These are phyloP conservation scores for Sinocyclocheilus rhinocerous DNA, from an alignment of 2,113 vertebrate genomes.

Conservation along the genomic window DNA sequence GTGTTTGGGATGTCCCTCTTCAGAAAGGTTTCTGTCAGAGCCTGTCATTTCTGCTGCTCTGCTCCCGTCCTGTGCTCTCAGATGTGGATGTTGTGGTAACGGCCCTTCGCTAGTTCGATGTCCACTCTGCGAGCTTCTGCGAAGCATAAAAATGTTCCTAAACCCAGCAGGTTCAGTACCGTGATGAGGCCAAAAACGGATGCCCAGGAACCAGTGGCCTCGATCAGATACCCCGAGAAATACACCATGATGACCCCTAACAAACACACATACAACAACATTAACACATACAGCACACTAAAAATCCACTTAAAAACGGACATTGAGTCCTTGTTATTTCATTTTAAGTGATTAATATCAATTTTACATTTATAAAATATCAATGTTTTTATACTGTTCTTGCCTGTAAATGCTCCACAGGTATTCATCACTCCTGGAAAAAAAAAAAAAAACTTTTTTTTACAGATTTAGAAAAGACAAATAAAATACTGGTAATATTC, in stretches of 20 bases:
- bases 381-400: slow-evolving; percentile 48
- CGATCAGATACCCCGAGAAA: slow-evolving; percentile 90
- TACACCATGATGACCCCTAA: slow-evolving; percentile 92
- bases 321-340: not conserved
- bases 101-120: slow-evolving; percentile 71
- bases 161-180: slow-evolving; percentile 84
- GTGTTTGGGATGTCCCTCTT: not conserved
- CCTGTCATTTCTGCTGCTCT: not conserved
- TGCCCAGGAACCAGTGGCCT: slow-evolving; percentile 87
- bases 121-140: slow-evolving; percentile 89
- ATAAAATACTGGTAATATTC: not conserved
- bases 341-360: not conserved
- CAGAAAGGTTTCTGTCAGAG: not conserved
- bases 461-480: not conserved
- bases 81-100: slow-evolving; percentile 74
- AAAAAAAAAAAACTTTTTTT: not conserved
- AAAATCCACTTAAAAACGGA: not conserved
- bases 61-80: slow-evolving; percentile 30
- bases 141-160: slow-evolving; percentile 84
- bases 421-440: slow-evolving; percentile 91
- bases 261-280: not conserved
- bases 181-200: slow-evolving; percentile 89
- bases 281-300: not conserved
- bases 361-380: not conserved
- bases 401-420: slow-evolving; percentile 91